phyloP scores from a whole-genome alignment of 2,113 vertebrate species.

The Taurulus bubalis region DNA sequence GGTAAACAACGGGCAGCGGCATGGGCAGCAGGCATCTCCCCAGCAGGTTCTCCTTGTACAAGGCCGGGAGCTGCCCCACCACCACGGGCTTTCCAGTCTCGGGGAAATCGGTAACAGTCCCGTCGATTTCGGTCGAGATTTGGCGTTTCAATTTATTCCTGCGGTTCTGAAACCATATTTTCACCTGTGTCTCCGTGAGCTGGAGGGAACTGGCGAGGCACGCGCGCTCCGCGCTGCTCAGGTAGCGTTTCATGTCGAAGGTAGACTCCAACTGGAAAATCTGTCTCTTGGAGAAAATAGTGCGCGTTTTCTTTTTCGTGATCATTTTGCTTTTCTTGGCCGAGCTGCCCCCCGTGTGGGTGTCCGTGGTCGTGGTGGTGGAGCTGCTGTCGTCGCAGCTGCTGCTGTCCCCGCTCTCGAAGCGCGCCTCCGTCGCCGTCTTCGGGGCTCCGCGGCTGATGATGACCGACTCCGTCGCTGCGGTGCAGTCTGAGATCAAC shows the following conservation, averaged over 20 bases:
- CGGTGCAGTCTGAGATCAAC: constrained; percentile 48
- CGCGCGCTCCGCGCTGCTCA: constrained; percentile 89
- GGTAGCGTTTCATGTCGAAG: constrained; percentile 90
- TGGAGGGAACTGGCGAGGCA: constrained; percentile 87
- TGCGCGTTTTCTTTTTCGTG: constrained; percentile 89
- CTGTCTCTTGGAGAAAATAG: constrained; percentile 91
- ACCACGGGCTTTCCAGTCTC: constrained; percentile 77
- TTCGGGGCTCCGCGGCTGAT: constrained; percentile 58
- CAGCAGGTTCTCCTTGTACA: constrained; percentile 88
- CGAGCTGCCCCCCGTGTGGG: constrained; percentile 51
- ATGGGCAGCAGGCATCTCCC: constrained; percentile 87
- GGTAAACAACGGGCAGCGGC: constrained; percentile 87
- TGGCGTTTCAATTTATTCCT: constrained; percentile 90
- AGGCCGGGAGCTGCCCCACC: constrained; percentile 81
- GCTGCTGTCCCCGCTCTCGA: constrained; percentile 84
- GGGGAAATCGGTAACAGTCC: constrained; percentile 72
- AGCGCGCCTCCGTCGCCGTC: constrained; percentile 70
- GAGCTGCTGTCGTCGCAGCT: constrained; percentile 78
- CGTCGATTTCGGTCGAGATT: constrained; percentile 87
- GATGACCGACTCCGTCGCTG: constrained; percentile 46
- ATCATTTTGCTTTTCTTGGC: constrained; percentile 81
- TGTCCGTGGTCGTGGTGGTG: constrained; percentile 60
- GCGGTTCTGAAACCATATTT: constrained; percentile 90
- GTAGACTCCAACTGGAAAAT: constrained; percentile 92
- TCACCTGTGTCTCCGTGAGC: constrained; percentile 88